Base-by-base conservation (phyloP, 2,113 vertebrate species). In the Camelus bactrianus region DNA sequence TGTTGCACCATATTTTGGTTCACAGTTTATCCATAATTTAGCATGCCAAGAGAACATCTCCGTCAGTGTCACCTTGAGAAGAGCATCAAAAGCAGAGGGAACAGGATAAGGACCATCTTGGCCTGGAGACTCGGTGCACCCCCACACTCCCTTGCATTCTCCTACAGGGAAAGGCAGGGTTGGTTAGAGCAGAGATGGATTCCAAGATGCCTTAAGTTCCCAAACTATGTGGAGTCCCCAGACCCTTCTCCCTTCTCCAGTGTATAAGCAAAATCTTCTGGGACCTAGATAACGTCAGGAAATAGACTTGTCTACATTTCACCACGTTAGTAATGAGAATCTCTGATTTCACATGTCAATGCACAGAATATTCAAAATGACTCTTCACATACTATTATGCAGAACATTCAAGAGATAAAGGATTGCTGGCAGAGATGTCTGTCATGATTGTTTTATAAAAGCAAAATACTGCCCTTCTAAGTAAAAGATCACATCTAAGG, bases 141-240 rank as follows among this genome's bases (percentile, higher is more conserved):
- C 12, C 99, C 99, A 89, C 99, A 99, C 97, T 99, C 99, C 98
- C 99, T 99, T 26, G 99, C 99, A 70, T 99, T 99, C 98, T 99
- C 99, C 99, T 99, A 94, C 46, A 91, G 42, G 73, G 58, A 86
- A 98, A 93, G 69, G 46, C 46, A 80, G 67, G 28, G 26, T 2
- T 26, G 38, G 73, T 97, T 86, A 98, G 95, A 88, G 8, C 3
- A 24, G 52, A 69, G 56, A 11, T 1, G 0, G 92, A 58, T 4
- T 84, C 64, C 22, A 28, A 32, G 28, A 28, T 2, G 11, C 52
- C 8, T 52, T 35, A 17, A 9, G 19, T 58, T 85, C 24, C 20
- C 7, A 62, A 62, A 16, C 2, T 24, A 15, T 7, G 8, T 20
- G 54, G 26, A 24, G 0, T 30, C 48, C 70, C 22, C 16, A 70